Conservation (phyloP, 2,888 invertebrate species). For the Crocallis elinguaria region DNA sequence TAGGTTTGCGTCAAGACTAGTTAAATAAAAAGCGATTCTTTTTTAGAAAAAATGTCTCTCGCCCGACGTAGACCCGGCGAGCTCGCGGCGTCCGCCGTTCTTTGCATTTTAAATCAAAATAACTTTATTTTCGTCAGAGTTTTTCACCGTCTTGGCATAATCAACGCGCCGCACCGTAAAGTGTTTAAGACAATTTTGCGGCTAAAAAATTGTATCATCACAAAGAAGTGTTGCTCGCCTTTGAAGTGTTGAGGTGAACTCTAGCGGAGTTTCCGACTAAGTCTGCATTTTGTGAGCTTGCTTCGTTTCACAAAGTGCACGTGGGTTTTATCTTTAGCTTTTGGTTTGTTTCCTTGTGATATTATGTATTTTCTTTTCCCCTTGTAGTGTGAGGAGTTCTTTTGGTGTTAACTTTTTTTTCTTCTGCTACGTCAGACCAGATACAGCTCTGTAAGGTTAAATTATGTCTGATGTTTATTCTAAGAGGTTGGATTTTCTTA, state of each 20-base stretch:
- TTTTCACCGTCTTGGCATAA: conserved; percentile 75
- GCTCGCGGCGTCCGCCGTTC: conserved; percentile 51
- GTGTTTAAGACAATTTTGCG: conserved; percentile 77
- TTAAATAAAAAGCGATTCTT: conserved; percentile 68
- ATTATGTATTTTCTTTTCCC: not conserved
- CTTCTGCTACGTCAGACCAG: too few relatives aligned
- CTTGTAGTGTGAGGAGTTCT: not conserved
- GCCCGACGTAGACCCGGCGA: conserved; percentile 45
- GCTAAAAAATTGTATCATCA: conserved; percentile 62
- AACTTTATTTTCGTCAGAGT: conserved; percentile 76
- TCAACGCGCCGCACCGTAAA: conserved; percentile 67
- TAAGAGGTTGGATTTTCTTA: too few relatives aligned
- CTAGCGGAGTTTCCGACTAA: conserved; percentile 39
- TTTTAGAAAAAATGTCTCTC: conserved; percentile 58
- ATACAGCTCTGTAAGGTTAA: too few relatives aligned
- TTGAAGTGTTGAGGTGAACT: conserved; percentile 59
- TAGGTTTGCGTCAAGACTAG: conserved; percentile 63
- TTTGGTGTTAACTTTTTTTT: too few relatives aligned
- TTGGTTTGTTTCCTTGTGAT: conserved; percentile 10
- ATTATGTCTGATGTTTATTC: too few relatives aligned
- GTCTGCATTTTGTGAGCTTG: conserved; percentile 23
- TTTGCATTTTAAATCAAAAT: conserved; percentile 81
- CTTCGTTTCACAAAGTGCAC: conserved; percentile 33
- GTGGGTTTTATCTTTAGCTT: conserved; percentile 22
- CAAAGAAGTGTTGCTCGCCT: conserved; percentile 59